phyloP scores from a whole-genome alignment of 1,140 invertebrate genomes.

The Diabrotica virgifera region DNA sequence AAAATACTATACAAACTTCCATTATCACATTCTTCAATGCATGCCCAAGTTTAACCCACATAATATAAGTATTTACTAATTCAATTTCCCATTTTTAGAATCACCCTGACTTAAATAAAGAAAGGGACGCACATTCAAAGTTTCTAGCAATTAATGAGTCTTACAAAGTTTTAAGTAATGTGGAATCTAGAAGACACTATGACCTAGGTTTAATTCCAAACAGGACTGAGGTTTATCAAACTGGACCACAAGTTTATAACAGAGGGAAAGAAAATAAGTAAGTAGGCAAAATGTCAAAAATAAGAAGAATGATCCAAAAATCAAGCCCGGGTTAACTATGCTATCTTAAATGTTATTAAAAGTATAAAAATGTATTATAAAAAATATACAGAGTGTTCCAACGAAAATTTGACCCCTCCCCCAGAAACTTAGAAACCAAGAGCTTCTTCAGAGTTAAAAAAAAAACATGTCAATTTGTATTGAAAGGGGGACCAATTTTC shows the following conservation, averaged over 20 bases:
- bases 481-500: too few species aligned
- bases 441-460: too few species aligned
- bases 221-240: background rate
- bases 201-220: constrained; percentile 43
- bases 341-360: too few species aligned
- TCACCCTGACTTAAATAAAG: constrained; percentile 54
- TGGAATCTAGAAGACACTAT: constrained; percentile 49
- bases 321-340: too few species aligned
- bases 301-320: constrained; percentile 5
- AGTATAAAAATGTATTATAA: too few species aligned
- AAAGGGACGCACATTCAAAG: constrained; percentile 48
- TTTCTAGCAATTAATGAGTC: constrained; percentile 58
- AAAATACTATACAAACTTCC: background rate
- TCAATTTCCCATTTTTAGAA: constrained; percentile 42
- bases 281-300: constrained; percentile 14
- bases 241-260: constrained; percentile 9
- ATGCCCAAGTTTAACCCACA: background rate
- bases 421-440: too few species aligned
- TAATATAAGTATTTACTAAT: constrained; percentile 1
- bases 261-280: constrained; percentile 13
- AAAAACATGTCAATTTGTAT: too few species aligned
- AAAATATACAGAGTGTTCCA: too few species aligned
- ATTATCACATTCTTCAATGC: background rate
- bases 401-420: too few species aligned
- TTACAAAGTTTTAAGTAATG: constrained; percentile 54